A percentile compares a stretch with the other conserved stretches of the same genome.
phyloP scores from a whole-genome alignment of 2,113 vertebrate species.

The Engystomops pustulosus region DNA sequence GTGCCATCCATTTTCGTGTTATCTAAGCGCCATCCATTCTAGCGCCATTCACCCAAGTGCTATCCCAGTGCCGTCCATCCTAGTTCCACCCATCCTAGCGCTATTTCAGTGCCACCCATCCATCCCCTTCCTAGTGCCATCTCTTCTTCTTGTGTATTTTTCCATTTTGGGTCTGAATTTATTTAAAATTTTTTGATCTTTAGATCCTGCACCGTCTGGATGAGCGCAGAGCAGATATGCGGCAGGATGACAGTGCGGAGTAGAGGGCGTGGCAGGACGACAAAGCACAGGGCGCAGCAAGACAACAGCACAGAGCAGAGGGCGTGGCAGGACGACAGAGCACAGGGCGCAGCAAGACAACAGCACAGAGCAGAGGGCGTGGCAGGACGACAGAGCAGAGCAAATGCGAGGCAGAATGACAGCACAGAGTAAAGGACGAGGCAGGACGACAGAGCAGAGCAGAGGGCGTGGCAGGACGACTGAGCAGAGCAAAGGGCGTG shows the following conservation, averaged over 20 bases:
- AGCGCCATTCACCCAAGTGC: too few relatives aligned
- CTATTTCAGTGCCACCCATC: too few relatives aligned
- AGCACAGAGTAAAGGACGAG: background rate
- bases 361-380: too few relatives aligned
- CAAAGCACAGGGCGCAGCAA: background rate
- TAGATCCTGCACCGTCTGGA: background rate
- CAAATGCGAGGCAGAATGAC: background rate
- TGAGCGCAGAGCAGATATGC: background rate
- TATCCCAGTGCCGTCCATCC: too few relatives aligned
- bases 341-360: too few relatives aligned
- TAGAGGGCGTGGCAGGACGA: background rate
- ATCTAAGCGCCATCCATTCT: too few relatives aligned
- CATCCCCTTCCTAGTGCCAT: too few relatives aligned
- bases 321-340: background rate
- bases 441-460: background rate
- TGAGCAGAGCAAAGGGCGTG: background rate
- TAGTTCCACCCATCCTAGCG: too few relatives aligned
- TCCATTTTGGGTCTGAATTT: background rate
- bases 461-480: background rate
- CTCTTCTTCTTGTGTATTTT: background rate
- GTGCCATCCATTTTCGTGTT: too few relatives aligned
- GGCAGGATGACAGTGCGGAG: background rate
- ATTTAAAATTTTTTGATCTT: constrained; percentile 19
- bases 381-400: too few relatives aligned
- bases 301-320: background rate